Evolutionary conservation across 2,888 invertebrate genomes (phyloP), one percentile per base, ranked within the genome.

Genomic region (Mimachlamys varia): DNA sequence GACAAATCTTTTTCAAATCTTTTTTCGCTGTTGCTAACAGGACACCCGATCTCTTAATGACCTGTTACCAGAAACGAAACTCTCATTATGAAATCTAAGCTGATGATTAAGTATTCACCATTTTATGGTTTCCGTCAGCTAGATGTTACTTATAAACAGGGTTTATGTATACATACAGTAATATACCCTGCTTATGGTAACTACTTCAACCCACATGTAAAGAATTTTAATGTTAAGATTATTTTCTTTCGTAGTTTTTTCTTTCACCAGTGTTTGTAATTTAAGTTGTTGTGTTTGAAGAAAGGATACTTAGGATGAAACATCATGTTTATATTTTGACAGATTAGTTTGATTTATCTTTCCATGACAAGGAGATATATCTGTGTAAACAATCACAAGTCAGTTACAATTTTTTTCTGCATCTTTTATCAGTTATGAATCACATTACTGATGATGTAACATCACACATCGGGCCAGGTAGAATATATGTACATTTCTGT

Each of bases 1-100:
- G 27, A 33, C 76, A 76, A 27, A 76, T 2, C 33, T 76, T n/a
- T n/a, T n/a, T n/a, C n/a, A n/a, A n/a, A n/a, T n/a, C n/a, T n/a
- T n/a, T n/a, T n/a, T 3, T 76, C 76, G 27, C 27, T 76, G 76
- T 76, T 33, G 7, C 76, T 76, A 76, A 76, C 33, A 33, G 12
- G 76, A 76, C 17, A 76, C 76, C 76, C 33, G 27, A 76, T 76
- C 27, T 33, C 76, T 76, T 76, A 76, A 76, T 76, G 76, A 76
- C 33, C 33, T 33, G 12, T 12, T 12, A 5, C 33, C 76, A 76
- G 76, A 76, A 76, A 76, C 33, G 76, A 76, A 76, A 76, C 76
- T 33, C 76, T 76, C 76, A 33, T 76, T 76, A 76, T 76, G 76
- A 76, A 76, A 76, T 33, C 33, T 76, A 27, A 76, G 76, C 76